Base-by-base conservation (phyloP, 2,113 vertebrate genomes). In the Thamnophis sirtalis region DNA sequence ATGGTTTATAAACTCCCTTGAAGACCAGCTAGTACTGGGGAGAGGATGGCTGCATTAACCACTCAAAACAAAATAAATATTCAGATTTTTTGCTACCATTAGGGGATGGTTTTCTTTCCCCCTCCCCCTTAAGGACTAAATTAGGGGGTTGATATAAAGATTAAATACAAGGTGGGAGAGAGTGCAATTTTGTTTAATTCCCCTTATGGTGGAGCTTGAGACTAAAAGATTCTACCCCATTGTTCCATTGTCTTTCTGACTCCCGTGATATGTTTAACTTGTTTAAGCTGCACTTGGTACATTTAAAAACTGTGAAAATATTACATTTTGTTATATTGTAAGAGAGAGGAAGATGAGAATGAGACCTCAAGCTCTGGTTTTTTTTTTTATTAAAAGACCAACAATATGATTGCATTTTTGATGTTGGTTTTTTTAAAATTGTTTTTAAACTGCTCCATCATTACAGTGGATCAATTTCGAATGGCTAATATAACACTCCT, bases 401-500 rank as follows among this genome's bases (percentile, higher is more conserved):
- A n/a, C n/a, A n/a, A n/a, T n/a, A n/a, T n/a, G n/a, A n/a, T n/a
- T n/a, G n/a, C n/a, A n/a, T n/a, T n/a, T n/a, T n/a, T n/a, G n/a
- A n/a, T n/a, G n/a, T n/a, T n/a, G n/a, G n/a, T n/a, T n/a, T n/a
- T n/a, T n/a, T n/a, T n/a, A n/a, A n/a, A n/a, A n/a, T n/a, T n/a
- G n/a, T n/a, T n/a, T n/a, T n/a, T n/a, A n/a, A n/a, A n/a, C n/a
- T n/a, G n/a, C n/a, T n/a, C n/a, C n/a, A n/a, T n/a, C 84, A 91
- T 94, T 93, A 56, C 6, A 56, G 22, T 5, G 21, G 55, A 56
- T 56, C 55, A 22, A 56, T 94, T 95, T 93, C 92, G 94, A 88
- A 94, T 95, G 93, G 95, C 96, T 96, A 96, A 96, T 95, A 94
- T 92, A 96, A 95, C 93, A 88, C 87, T 88, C 85, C n/a, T 86